Conservation (phyloP, 2,797 vertebrate genomes). For the Sphaeramia orbicularis region DNA sequence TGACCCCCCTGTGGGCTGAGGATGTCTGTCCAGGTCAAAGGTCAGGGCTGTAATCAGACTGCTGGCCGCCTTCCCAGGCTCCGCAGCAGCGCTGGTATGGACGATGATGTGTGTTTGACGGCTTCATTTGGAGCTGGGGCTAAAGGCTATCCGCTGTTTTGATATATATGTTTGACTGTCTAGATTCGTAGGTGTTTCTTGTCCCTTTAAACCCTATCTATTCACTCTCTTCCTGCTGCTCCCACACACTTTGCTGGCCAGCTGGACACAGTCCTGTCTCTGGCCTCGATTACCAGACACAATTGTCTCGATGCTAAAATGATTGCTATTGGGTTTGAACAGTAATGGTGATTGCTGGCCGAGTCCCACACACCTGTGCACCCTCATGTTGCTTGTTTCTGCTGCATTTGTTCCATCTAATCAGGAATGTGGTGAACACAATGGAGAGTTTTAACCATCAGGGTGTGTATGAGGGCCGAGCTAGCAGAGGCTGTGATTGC, state of each 20-base stretch:
- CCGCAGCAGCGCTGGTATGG: slow-evolving; percentile 52
- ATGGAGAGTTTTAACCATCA: slow-evolving; percentile 48
- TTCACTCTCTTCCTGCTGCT: slow-evolving; percentile 38
- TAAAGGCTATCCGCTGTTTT: slow-evolving; percentile 45
- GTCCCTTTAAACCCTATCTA: slow-evolving; percentile 28
- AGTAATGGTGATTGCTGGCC: slow-evolving; percentile 79
- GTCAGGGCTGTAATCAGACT: slow-evolving; percentile 84
- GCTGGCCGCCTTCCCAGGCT: slow-evolving; percentile 83
- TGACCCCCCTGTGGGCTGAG: slow-evolving; percentile 76
- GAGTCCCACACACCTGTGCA: slow-evolving; percentile 77
- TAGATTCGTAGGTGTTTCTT: slow-evolving; percentile 22
- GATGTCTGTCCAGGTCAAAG: slow-evolving; percentile 76
- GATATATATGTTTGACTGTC: slow-evolving; percentile 47
- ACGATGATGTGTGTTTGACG: slow-evolving; percentile 32
- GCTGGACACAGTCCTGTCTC: slow-evolving; percentile 70
- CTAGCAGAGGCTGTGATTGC: slow-evolving; percentile 55
- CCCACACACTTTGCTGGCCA: slow-evolving; percentile 52
- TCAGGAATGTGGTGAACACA: slow-evolving; percentile 49
- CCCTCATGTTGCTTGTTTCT: slow-evolving; percentile 52
- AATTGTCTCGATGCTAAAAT: slow-evolving; percentile 76
- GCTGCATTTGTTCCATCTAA: slow-evolving; percentile 67
- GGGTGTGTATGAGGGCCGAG: not conserved
- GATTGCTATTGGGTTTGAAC: slow-evolving; percentile 77
- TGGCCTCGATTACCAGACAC: slow-evolving; percentile 70
- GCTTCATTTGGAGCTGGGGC: slow-evolving; percentile 30